A percentile compares a stretch with the other conserved stretches of the same genome.
phyloP scores from a whole-genome alignment of 2,113 vertebrate genomes.

The Bothrops jararaca region DNA sequence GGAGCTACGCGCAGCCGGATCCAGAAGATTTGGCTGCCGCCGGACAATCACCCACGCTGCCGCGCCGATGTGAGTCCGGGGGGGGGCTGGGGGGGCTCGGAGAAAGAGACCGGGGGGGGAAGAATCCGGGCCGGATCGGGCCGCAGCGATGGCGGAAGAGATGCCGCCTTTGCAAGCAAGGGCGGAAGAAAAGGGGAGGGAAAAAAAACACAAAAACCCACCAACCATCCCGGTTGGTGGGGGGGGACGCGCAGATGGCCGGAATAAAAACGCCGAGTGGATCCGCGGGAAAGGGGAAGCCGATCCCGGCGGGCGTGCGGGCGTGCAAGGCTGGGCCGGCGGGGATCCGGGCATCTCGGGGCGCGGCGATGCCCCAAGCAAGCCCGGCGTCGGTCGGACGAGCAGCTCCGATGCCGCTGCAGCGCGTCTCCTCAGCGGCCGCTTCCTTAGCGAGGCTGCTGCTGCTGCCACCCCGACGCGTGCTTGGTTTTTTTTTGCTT shows the following conservation, averaged over 20 bases:
- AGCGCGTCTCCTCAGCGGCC: not conserved
- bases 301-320: no score
- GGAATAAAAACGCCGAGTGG: no score
- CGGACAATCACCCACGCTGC: constrained; percentile 67
- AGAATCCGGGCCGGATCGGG: not conserved
- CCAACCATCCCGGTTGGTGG: no score
- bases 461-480: no score
- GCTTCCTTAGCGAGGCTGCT: not conserved
- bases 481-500: fast-evolving
- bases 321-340: not conserved
- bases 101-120: fast-evolving
- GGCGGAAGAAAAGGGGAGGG: no score
- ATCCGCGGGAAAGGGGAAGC: no score
- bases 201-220: no score
- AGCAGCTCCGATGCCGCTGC: not conserved
- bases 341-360: not conserved
- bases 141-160: no score
- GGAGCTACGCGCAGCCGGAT: constrained; percentile 81
- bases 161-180: no score
- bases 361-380: no score
- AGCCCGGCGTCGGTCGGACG: no score
- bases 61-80: constrained; percentile 64
- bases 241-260: no score
- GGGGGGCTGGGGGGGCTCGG: not conserved
- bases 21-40: constrained; percentile 85